A percentile compares a stretch with the other conserved stretches of the same genome.
phyloP scores from a whole-genome alignment of 2,888 invertebrate genomes.

The Andrena bicolor region DNA sequence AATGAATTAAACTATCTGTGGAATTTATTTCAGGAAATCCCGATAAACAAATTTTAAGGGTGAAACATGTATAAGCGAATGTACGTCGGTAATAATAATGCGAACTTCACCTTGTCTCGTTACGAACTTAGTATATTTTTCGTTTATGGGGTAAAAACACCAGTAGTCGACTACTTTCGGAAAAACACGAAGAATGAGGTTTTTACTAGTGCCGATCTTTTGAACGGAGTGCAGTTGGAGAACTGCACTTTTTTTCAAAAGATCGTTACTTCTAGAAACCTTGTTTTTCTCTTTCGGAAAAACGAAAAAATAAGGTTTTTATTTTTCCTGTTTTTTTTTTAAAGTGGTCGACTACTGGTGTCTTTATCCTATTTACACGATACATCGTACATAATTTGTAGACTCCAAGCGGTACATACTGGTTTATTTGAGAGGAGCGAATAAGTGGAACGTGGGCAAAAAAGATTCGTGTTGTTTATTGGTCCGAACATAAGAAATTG shows the following conservation, averaged over 20 bases:
- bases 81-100: neutral
- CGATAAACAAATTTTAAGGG: constrained; percentile 4
- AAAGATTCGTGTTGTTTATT: constrained; percentile 19
- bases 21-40: constrained; percentile 65
- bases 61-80: neutral
- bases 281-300: no score
- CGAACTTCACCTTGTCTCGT: constrained; percentile 39
- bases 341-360: no score
- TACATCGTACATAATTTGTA: constrained; percentile 12
- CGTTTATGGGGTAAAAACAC: no score
- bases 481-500: constrained; percentile 17
- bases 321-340: no score
- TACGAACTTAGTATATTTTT: constrained; percentile 19
- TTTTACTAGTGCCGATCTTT: no score
- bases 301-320: no score
- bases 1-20: constrained; percentile 56
- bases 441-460: neutral
- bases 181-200: no score
- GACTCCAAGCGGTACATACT: constrained; percentile 19
- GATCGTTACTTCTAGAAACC: no score
- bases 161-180: no score
- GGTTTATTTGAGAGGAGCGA: constrained; percentile 12
- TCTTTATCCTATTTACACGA: constrained; percentile 17
- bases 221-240: no score
- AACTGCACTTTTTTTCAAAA: no score